Evolutionary conservation across 2,113 vertebrate species (phyloP), one percentile per base, ranked within the genome.

Genomic region (Cebus imitator): DNA sequence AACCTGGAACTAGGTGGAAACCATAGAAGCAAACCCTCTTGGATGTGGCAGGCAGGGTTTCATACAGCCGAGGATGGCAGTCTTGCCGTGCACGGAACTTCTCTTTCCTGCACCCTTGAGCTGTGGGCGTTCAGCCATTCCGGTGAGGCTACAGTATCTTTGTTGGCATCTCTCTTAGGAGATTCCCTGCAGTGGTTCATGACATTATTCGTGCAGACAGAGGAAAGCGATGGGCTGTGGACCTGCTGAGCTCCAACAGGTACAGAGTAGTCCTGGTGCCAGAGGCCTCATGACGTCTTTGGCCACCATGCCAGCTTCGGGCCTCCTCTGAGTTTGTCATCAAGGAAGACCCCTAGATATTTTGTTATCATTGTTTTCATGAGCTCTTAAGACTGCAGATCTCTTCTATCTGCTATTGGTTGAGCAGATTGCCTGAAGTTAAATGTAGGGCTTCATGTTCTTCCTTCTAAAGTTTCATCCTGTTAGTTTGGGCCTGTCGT

Each of bases 21-120:
- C 37, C 16, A 4, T 0, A 5, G 18, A 5, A 14, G 35, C 7
- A 2, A 30, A 37, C 84, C 52, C 57, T 72, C 8, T 2, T 1
- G 16, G 3, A 0, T 12, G 6, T 52, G 92, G 78, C 58, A 11
- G 94, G 32, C 23, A 80, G 82, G 61, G 16, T n/a, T 90, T 50
- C 12, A 0, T 4, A 0, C 6, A 32, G 45, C 16, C 1, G 35
- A 25, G 30, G 57, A 11, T 1, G 3, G n/a, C 9, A 32, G 45
- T n/a, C 43, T 68, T 14, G 17, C 50, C 55, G 13, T 61, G 2
- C 20, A 1, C 0, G 45, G 25, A 12, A 25, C 57, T 14, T 45
- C 37, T 66, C 8, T 68, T 50, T 43, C 5, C 84, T 48, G 23
- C 5, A 1, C 75, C 27, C 58, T 32, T 5, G 68, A 45, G 61